Evolutionary conservation across 2,113 vertebrate genomes (phyloP), one percentile per base, ranked within the genome.

Genomic region (Spilogale gracilis): DNA sequence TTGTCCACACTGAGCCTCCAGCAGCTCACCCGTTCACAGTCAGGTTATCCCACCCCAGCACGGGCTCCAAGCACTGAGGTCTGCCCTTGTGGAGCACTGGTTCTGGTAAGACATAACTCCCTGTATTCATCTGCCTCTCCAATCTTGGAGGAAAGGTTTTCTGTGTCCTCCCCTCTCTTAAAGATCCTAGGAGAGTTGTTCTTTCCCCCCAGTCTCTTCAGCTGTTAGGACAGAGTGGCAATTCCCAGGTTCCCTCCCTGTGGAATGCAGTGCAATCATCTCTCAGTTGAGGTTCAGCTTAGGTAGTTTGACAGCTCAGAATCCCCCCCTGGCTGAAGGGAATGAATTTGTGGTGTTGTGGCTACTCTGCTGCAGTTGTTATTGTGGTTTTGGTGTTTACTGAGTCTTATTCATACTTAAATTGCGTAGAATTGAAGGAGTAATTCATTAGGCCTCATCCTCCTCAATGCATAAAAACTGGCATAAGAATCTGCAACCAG

Each of bases 401-500:
- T 65, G 52, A 58, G 2, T 94, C n/a, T 63, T 2, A 43, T 27
- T 90, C 14, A 48, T n/a, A n/a, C 13, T n/a, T 30, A 43, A 50
- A 71, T 61, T 52, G 38, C 23, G 45, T 6, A 69, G 17, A 52
- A 85, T 58, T 94, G 89, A 67, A 60, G 56, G 6, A 87, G 50
- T 9, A 38, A 83, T 20, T 2, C 16, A 91, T 79, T 60, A 76
- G 30, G 50, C 10, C 0, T 50, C 78, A 81, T 56, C 8, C 17
- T 84, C 92, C 80, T 86, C 56, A 60, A 58, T 71, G 48, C 2
- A 79, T 82, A 30, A 30, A 87, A 83, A 95, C 30, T 94, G n/a
- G n/a, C 73, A 76, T n/a, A n/a, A 79, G 45, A 43, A 71, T 73
- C 83, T 94, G 86, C 83, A 94, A 56, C 17, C 81, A 86, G n/a